Evolutionary conservation across 2,113 vertebrate species (phyloP).

Genomic region (Raja brachyura): DNA sequence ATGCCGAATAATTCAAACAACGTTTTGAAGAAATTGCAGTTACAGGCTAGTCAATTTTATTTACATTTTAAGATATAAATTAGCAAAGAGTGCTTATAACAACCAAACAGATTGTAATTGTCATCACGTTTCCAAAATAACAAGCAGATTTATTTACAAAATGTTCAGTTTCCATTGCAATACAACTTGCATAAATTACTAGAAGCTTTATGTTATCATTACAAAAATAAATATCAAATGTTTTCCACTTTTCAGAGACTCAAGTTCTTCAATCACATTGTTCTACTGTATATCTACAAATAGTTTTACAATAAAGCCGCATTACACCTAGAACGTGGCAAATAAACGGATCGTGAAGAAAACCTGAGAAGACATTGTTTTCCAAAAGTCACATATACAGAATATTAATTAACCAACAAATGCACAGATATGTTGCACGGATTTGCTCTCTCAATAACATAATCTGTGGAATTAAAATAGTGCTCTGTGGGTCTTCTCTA

Average conservation of each 20-base stretch:
- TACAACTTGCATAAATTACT: conserved; percentile 99
- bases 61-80: conserved; percentile 99
- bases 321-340: conserved; percentile 81
- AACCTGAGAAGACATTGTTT: conserved; percentile 90
- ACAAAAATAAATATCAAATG: conserved; percentile 99
- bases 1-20: conserved; percentile 51
- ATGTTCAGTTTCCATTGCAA: conserved; percentile 87
- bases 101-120: conserved; percentile 79
- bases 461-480: conserved; percentile 60
- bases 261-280: conserved; percentile 75
- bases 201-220: conserved; percentile 82
- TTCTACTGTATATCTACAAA: conserved; percentile 79
- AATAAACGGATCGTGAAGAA: conserved; percentile 80
- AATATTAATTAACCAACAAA: conserved; percentile 71
- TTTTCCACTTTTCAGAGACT: conserved; percentile 88
- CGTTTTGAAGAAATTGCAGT: conserved; percentile 54
- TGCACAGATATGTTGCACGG: conserved; percentile 62
- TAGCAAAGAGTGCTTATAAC: conserved; percentile 92
- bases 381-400: conserved; percentile 78
- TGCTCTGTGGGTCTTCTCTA: conserved; percentile 65
- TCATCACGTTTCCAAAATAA: conserved; percentile 92
- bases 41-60: conserved; percentile 81
- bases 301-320: conserved; percentile 74
- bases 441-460: conserved; percentile 50
- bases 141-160: conserved; percentile 97